phyloP scores from a whole-genome alignment of 2,113 vertebrate species.

The Rhea pennata region DNA sequence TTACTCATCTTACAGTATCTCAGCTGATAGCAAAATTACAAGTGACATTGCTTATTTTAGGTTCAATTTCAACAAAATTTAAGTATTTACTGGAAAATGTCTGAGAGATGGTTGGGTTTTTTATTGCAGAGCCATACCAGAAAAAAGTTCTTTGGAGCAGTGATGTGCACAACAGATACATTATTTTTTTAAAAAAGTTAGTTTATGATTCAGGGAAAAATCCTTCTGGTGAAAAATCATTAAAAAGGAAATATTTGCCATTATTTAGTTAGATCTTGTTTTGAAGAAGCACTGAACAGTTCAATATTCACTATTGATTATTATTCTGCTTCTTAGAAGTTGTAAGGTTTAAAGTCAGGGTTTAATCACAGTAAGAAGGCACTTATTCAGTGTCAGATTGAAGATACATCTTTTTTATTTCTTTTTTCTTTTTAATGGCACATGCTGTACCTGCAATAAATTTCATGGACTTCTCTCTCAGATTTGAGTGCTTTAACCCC shows the following conservation, averaged over 20 bases:
- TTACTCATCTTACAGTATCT: neutral
- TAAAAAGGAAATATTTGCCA: neutral
- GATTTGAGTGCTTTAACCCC: neutral
- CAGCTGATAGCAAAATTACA: neutral
- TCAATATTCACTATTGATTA: neutral
- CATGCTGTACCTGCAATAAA: too few species aligned
- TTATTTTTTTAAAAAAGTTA: neutral
- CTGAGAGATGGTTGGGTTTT: neutral
- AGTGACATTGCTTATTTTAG: neutral
- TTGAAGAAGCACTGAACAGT: neutral
- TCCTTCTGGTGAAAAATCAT: neutral
- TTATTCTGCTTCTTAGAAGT: neutral
- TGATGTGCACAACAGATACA: neutral
- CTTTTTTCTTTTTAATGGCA: neutral
- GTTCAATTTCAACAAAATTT: neutral
- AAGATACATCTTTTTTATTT: too few species aligned
- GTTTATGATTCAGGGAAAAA: neutral
- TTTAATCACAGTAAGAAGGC: neutral
- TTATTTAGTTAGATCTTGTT: neutral
- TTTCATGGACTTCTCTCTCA: neutral
- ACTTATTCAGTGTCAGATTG: neutral
- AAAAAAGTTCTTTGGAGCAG: neutral
- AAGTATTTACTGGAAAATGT: neutral
- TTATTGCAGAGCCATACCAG: neutral
- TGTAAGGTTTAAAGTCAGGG: neutral